Evolutionary conservation across 2,888 invertebrate species (phyloP).

Genomic region (Anaspis maculata): DNA sequence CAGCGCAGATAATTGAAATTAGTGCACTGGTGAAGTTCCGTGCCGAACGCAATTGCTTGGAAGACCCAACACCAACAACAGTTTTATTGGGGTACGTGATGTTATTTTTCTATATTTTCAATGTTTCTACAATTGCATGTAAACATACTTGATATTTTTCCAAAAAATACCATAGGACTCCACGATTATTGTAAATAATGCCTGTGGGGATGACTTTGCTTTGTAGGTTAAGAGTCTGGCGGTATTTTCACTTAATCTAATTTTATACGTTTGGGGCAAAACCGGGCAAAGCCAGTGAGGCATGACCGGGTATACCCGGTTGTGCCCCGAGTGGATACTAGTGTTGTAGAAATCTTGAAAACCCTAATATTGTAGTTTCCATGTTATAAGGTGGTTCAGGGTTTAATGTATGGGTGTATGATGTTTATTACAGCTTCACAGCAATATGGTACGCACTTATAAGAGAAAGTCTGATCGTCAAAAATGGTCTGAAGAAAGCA

Average conservation of each 20-base stretch:
- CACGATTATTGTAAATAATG: not conserved
- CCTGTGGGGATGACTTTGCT: not conserved
- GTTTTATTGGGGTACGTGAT: not conserved
- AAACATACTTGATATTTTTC: not conserved
- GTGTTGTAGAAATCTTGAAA: no score
- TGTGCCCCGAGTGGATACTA: not conserved
- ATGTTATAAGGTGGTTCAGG: not conserved
- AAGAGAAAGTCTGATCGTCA: not conserved
- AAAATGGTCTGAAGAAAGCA: not conserved
- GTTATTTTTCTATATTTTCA: not conserved
- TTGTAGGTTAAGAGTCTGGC: not conserved
- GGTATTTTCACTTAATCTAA: not conserved
- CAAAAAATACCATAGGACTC: not conserved
- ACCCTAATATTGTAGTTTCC: no score
- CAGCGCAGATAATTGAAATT: not conserved
- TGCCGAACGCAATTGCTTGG: not conserved
- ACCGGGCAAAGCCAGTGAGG: not conserved
- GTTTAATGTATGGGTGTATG: not conserved
- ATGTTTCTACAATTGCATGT: not conserved
- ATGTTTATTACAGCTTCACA: not conserved
- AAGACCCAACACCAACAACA: not conserved
- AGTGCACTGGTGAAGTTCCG: not conserved
- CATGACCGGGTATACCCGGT: not conserved
- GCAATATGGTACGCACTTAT: not conserved
- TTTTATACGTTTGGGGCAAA: not conserved